phyloP scores from a whole-genome alignment of 1,140 invertebrate genomes.

The Oreohelix idahoensis region DNA sequence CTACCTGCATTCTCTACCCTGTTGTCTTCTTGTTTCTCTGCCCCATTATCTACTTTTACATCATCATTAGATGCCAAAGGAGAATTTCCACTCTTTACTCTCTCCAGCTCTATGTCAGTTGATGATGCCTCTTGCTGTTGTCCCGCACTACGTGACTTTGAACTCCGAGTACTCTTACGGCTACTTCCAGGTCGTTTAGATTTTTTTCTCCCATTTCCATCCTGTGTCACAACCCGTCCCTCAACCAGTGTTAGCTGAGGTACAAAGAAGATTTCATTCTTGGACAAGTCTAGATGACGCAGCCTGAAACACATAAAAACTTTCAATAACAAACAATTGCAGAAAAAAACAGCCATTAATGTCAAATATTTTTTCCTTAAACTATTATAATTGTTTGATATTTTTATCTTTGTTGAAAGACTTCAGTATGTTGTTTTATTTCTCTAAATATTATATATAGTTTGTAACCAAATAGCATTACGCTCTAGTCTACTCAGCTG shows the following conservation, averaged over 20 bases:
- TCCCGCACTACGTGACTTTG: not conserved
- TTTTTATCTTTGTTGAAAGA: too few relatives aligned
- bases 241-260: conserved; percentile 70
- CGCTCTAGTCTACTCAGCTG: too few relatives aligned
- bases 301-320: conserved; percentile 57
- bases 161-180: not conserved
- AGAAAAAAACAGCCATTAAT: too few relatives aligned
- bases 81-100: not conserved
- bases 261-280: conserved; percentile 69
- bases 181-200: not conserved
- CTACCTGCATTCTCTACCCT: not conserved
- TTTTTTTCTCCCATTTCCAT: conserved; percentile 31
- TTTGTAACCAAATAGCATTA: too few relatives aligned
- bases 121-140: not conserved
- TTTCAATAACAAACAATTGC: not conserved
- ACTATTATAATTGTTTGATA: too few relatives aligned
- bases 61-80: not conserved
- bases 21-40: not conserved
- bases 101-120: not conserved
- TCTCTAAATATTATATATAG: too few relatives aligned
- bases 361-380: too few relatives aligned
- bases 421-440: too few relatives aligned
- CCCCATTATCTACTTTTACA: not conserved
- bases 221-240: conserved; percentile 60
- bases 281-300: conserved; percentile 69